Conservation (phyloP, 2,113 vertebrate species). For the Sterrhoptilus dennistouni region DNA sequence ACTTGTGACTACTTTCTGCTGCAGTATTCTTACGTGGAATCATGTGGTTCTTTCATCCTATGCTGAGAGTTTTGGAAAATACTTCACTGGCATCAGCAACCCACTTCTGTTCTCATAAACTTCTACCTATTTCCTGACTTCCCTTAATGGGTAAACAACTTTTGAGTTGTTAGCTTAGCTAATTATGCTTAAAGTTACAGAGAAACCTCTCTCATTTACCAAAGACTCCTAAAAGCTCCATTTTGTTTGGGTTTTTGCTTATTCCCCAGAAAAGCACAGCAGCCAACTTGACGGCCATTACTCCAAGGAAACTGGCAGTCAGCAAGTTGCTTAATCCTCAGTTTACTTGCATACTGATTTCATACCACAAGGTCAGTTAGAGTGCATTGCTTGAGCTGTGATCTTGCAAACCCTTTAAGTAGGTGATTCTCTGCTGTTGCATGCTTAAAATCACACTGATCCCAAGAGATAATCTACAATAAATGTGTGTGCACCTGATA, state of each 20-base stretch:
- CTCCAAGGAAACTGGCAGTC: background rate
- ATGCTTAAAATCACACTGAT: background rate
- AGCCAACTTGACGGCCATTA: background rate
- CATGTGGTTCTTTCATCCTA: slow-evolving; percentile 9
- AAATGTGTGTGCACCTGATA: background rate
- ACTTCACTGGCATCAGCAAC: slow-evolving; percentile 20
- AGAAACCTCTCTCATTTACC: background rate
- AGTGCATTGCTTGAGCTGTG: background rate
- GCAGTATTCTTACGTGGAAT: background rate
- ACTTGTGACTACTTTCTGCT: slow-evolving; percentile 36
- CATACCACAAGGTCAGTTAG: background rate
- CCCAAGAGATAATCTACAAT: background rate
- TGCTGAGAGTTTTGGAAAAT: background rate
- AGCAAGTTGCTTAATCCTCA: background rate
- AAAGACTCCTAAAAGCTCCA: background rate
- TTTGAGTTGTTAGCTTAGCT: background rate
- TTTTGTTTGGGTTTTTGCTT: background rate
- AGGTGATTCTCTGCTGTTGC: background rate
- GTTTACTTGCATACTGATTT: background rate
- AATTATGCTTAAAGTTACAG: background rate
- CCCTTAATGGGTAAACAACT: background rate
- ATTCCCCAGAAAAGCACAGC: background rate
- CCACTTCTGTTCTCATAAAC: slow-evolving; percentile 43
- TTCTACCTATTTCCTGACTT: slow-evolving; percentile 2
- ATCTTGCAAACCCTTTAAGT: background rate